Conservation (phyloP, 2,888 invertebrate species). For the Pachymerium ferrugineum region DNA sequence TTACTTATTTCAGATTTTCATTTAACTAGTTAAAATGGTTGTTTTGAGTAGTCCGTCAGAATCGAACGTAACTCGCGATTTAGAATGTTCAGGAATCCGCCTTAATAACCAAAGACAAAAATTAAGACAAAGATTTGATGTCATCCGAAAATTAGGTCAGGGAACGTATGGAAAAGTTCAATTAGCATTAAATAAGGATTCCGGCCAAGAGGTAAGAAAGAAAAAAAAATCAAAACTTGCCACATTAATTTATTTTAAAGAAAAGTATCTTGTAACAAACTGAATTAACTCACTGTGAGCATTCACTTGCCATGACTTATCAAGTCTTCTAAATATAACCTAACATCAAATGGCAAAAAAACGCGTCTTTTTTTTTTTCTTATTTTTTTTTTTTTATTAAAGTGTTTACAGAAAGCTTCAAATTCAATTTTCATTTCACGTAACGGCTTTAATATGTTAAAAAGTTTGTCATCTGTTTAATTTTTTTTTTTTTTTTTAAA, state of each 20-base stretch:
- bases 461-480: too few species aligned
- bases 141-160: conserved; percentile 93
- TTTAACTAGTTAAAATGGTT: background rate
- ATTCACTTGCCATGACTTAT: too few species aligned
- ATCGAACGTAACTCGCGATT: background rate
- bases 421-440: too few species aligned
- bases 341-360: too few species aligned
- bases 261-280: background rate
- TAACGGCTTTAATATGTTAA: too few species aligned
- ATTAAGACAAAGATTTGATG: conserved; percentile 77
- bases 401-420: too few species aligned
- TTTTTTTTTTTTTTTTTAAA: too few species aligned
- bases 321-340: too few species aligned
- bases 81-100: conserved; percentile 61
- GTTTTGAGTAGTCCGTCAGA: background rate
- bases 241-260: background rate
- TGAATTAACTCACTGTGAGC: conserved; percentile 12
- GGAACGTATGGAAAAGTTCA: conserved; percentile 99
- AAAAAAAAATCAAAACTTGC: too few species aligned
- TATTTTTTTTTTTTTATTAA: too few species aligned
- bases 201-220: conserved; percentile 76
- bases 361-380: too few species aligned
- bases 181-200: conserved; percentile 95
- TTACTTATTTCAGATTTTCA: too few species aligned
- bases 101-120: conserved; percentile 85